phyloP scores from a whole-genome alignment of 2,888 invertebrate genomes.

The Galerucella nymphaeae region DNA sequence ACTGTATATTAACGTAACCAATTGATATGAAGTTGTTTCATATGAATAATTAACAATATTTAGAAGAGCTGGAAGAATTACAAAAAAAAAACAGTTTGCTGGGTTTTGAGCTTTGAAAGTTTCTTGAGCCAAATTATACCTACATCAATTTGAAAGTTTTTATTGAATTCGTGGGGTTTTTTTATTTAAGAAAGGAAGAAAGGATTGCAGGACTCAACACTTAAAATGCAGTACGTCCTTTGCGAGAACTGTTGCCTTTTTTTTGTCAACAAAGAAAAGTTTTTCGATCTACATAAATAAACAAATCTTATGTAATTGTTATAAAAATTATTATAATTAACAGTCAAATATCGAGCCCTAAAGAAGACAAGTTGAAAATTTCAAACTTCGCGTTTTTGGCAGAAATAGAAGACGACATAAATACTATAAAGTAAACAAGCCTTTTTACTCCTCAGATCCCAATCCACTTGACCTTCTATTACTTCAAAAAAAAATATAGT shows the following conservation, averaged over 20 bases:
- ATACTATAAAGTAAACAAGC: conserved; percentile 12
- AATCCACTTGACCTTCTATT: background rate
- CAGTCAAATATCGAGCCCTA: too few relatives aligned
- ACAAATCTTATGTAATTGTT: too few relatives aligned
- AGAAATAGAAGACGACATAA: conserved; percentile 3
- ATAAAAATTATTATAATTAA: too few relatives aligned
- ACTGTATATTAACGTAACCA: conserved; percentile 36
- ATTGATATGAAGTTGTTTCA: conserved; percentile 31
- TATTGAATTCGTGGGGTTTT: too few relatives aligned
- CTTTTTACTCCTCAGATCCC: conserved; percentile 1
- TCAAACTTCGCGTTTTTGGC: too few relatives aligned
- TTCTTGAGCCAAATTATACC: background rate
- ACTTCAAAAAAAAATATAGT: background rate
- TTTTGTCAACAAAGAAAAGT: too few relatives aligned
- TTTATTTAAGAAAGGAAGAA: too few relatives aligned
- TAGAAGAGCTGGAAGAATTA: background rate
- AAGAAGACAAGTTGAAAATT: too few relatives aligned
- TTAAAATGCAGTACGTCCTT: too few relatives aligned
- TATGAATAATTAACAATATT: conserved; percentile 16
- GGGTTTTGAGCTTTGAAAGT: background rate
- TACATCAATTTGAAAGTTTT: background rate
- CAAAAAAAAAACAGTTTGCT: background rate
- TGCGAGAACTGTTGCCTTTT: too few relatives aligned
- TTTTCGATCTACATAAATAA: too few relatives aligned
- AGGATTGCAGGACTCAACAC: too few relatives aligned